Conservation (phyloP, 2,113 vertebrate species). For the Apodemus sylvaticus region DNA sequence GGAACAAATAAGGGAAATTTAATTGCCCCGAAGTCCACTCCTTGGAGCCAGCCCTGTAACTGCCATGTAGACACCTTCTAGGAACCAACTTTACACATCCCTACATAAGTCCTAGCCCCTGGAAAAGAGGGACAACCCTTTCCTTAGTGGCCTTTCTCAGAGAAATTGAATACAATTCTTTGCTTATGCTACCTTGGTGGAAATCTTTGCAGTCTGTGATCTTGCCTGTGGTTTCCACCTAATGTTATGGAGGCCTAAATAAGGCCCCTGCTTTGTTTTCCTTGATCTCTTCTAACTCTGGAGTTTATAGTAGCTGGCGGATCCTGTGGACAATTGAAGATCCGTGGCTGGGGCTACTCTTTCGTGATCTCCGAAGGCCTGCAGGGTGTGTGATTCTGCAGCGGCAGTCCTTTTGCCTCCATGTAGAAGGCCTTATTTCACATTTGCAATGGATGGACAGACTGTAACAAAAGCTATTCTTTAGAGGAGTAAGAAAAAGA, state of each 20-base stretch:
- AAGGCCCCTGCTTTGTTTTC: neutral
- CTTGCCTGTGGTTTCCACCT: neutral
- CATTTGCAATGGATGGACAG: neutral
- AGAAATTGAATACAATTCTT: neutral
- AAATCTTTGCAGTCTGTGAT: neutral
- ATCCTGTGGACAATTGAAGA: neutral
- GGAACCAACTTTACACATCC: neutral
- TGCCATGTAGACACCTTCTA: neutral
- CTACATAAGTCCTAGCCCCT: neutral
- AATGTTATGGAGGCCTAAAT: neutral
- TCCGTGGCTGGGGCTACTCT: neutral
- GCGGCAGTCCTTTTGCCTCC: neutral
- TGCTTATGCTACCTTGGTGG: neutral
- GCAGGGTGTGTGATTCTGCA: neutral
- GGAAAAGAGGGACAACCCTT: neutral
- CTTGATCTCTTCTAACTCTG: neutral
- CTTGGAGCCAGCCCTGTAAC: neutral
- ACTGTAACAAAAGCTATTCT: neutral
- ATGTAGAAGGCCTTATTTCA: neutral
- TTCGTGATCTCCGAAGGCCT: neutral
- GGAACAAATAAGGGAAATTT: no score
- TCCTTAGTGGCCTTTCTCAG: neutral
- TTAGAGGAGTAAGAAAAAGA: neutral
- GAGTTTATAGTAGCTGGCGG: neutral
- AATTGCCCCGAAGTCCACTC: no score